Conservation (phyloP, 2,113 vertebrate genomes). For the Brachypteracias leptosomus region DNA sequence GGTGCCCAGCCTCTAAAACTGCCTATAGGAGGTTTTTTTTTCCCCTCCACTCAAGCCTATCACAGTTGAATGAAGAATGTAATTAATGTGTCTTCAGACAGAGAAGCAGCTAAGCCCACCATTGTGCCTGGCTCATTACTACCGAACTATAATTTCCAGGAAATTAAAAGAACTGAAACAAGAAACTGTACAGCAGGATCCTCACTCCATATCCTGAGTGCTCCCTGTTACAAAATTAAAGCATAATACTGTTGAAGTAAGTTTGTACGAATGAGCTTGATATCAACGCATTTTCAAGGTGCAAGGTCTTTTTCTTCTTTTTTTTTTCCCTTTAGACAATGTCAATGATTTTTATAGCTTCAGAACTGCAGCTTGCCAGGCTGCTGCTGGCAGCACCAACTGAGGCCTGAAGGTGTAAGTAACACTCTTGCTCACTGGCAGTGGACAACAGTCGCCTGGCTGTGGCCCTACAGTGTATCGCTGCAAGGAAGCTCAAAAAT, state of each 20-base stretch:
- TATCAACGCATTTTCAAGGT: background rate
- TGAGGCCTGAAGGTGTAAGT: background rate
- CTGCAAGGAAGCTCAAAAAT: background rate
- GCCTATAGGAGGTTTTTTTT: background rate
- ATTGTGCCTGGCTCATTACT: background rate
- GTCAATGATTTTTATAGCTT: background rate
- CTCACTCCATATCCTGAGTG: background rate
- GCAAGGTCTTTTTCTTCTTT: background rate
- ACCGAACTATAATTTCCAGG: background rate
- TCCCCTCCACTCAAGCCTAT: background rate
- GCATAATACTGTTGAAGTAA: background rate
- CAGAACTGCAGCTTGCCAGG: background rate
- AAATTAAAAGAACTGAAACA: background rate
- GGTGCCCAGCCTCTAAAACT: background rate
- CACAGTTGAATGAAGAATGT: background rate
- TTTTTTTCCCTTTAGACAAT: background rate
- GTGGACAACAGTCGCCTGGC: background rate
- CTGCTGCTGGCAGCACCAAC: background rate
- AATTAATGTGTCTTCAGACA: background rate
- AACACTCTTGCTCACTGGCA: background rate
- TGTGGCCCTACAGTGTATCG: fast-evolving
- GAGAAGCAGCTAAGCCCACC: background rate
- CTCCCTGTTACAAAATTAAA: background rate
- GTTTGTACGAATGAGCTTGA: background rate
- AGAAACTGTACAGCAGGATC: background rate